A percentile compares a stretch with the other conserved stretches of the same genome.
These are phyloP conservation scores for Neolamprologus sp. DNA, from an alignment of 2,113 vertebrate genomes.

Conservation along the genomic window DNA sequence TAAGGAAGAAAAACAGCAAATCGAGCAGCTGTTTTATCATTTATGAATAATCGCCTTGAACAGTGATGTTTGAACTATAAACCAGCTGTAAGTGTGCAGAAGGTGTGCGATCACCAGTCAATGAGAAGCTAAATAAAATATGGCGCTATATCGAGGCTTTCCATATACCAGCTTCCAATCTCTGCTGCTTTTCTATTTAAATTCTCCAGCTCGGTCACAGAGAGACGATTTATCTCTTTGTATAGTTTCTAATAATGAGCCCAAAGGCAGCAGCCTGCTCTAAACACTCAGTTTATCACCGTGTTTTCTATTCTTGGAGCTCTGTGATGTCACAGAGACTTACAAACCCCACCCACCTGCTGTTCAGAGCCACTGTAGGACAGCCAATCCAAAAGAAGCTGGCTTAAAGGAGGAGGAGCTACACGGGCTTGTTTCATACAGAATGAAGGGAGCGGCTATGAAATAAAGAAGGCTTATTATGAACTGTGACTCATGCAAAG, in stretches of 20 bases:
- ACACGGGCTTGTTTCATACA: not conserved
- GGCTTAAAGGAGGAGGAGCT: not conserved
- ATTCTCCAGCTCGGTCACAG: not conserved
- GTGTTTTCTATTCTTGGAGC: not conserved
- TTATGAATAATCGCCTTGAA: not conserved
- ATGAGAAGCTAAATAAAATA: not conserved
- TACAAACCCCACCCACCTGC: not conserved
- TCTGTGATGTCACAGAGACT: not conserved
- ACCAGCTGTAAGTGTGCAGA: not conserved
- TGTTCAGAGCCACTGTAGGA: not conserved
- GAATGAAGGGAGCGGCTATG: not conserved
- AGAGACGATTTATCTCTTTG: not conserved
- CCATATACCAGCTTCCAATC: not conserved
- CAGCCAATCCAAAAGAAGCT: not conserved
- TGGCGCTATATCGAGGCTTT: not conserved
- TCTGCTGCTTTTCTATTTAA: not conserved
- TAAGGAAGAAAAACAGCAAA: not conserved
- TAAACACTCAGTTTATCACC: not conserved
- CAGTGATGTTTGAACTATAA: not conserved
- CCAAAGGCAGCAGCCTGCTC: not conserved
- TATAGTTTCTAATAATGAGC: not conserved
- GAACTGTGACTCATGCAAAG: not conserved
- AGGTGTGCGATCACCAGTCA: not conserved
- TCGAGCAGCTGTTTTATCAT: not conserved
- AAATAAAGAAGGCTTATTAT: not conserved